Evolutionary conservation across 2,113 vertebrate species (phyloP), one percentile per base, ranked within the genome.

Genomic region (Amblyornis subalaris): DNA sequence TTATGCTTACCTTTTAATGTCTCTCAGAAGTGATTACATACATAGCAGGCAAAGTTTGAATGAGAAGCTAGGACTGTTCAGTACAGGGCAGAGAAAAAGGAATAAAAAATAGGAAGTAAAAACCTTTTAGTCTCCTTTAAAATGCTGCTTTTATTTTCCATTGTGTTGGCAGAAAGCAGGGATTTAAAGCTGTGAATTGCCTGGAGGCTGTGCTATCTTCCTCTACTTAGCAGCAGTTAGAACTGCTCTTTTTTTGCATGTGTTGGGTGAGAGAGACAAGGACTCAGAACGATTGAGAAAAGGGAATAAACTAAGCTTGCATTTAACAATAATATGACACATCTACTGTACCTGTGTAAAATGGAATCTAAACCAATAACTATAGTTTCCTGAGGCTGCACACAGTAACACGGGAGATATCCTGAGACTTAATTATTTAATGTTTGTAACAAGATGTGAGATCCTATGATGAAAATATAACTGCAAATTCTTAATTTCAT

Each of bases 131-230:
- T 92, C 85, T 88, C 38, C 74, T 94, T 94, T 95, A 91, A 96
- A 89, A 94, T 33, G 66, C n/a, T 82, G 42, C 80, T 60, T 94
- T 94, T 96, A 55, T 95, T 94, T 96, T 85, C 76, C 54, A 81
- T 90, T 95, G 47, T 94, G 77, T 67, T 89, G 67, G 58, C 75
- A 88, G 91, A 95, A 92, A 95, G 61, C 73, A 74, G 95, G 88
- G 88, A 95, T 93, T 96, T 96, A 91, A 89, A 96, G 57, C 94
- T 95, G 93, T 94, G 92, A 95, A 94, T 96, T 96, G 96, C 95
- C 94, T 96, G 88, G 92, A 90, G 94, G 94, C 94, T 93, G 71
- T 94, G 85, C 91, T 95, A 73, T 96, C 81, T 96, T 93, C 91
- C 45, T 95, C 81, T 96, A 78, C 81, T 94, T 95, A 92, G 84